Evolutionary conservation across 1,140 invertebrate genomes (phyloP).

Genomic region (Tenebrio molitor): DNA sequence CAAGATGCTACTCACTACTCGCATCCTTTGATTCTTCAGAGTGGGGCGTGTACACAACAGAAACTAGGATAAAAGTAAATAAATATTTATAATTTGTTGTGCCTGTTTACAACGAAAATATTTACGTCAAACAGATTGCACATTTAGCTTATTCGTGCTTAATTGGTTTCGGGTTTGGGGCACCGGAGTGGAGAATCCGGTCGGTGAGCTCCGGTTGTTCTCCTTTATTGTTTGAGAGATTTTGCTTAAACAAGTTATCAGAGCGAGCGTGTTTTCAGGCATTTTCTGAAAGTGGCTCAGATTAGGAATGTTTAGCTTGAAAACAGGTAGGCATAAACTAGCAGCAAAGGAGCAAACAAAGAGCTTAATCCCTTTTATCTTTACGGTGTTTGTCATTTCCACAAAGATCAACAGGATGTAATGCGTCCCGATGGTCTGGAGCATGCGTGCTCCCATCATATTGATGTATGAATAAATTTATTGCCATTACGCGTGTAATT

Average conservation of each 20-base stretch:
- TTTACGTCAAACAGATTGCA: too few species aligned
- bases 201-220: too few species aligned
- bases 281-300: background rate
- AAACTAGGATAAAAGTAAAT: too few species aligned
- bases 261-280: background rate
- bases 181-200: too few species aligned
- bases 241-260: conserved; percentile 10
- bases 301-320: conserved; percentile 32
- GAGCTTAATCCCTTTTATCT: conserved; percentile 31
- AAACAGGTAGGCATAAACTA: conserved; percentile 34
- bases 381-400: conserved; percentile 22
- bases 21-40: too few species aligned
- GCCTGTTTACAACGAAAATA: too few species aligned
- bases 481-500: background rate
- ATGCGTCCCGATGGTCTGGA: background rate
- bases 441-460: background rate
- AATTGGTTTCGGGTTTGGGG: too few species aligned
- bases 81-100: too few species aligned
- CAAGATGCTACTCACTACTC: too few species aligned
- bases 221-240: background rate
- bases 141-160: too few species aligned
- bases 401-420: conserved; percentile 33
- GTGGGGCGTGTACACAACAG: too few species aligned
- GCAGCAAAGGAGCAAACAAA: conserved; percentile 13
- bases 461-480: conserved; percentile 7